Base-by-base conservation (phyloP, 2,888 invertebrate genomes). In the Operophtera brumata region DNA sequence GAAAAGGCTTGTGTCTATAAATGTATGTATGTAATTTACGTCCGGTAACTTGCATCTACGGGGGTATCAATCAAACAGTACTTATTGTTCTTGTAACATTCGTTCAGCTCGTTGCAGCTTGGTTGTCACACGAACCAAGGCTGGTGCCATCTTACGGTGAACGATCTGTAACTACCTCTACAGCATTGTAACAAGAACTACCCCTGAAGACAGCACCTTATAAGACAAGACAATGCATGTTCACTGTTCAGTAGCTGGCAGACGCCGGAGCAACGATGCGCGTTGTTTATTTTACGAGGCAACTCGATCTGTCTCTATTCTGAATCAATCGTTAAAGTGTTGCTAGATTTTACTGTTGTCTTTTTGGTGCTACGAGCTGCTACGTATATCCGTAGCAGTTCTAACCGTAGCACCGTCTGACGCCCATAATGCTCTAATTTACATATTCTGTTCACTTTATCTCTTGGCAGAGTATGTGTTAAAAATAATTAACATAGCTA, bases 241-340 rank as follows among this genome's bases (percentile, higher is more conserved):
- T 83, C 81, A 80, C 78, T 82, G 83, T 83, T 83, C 81, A 80
- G 75, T 71, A 74, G 69, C 75, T 71, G 70, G 66, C 82, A 85
- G 82, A 58, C 84, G 82, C 46, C 54, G 79, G 73, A 73, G 77
- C 82, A 80, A 72, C 75, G 84, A 82, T 78, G 86, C 82, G 85
- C 70, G 82, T 80, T 83, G 80, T 84, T 87, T 82, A 85, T 86
- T 88, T 87, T 86, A 84, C 87, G 86, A 80, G 84, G 67, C 79
- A 73, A 37, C 30, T 37, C 82, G 80, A 82, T 82, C 75, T 66
- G 70, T 66, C 64, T 69, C 71, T 76, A 77, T 79, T 78, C 73
- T 64, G 73, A 76, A 81, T 76, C 79, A 77, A 80, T 80, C 71
- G 75, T 65, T 28, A 48, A 50, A 44, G 10, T 35, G n/a, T 11